Percentiles rank a stretch among this genome's conserved stretches.
Conservation (phyloP, 1,140 invertebrate genomes). For the Batillaria attramentaria region DNA sequence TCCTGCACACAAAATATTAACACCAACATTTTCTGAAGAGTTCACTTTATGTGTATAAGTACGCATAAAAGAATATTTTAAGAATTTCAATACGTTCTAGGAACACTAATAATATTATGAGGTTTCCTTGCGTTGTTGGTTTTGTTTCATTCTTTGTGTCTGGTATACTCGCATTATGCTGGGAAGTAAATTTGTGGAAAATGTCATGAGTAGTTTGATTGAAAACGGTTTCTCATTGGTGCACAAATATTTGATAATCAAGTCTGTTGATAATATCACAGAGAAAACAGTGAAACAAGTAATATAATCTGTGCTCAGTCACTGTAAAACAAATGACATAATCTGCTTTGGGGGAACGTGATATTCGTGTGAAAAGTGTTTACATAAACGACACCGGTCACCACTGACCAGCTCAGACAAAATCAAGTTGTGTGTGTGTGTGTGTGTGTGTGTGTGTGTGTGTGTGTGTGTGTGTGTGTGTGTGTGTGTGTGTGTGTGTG, state of each 20-base stretch:
- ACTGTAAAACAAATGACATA: too few species aligned
- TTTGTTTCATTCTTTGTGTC: background rate
- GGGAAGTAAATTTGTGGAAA: background rate
- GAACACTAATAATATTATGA: background rate
- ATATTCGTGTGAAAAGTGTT: too few species aligned
- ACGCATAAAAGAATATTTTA: too few species aligned
- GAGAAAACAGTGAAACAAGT: background rate
- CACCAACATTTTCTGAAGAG: too few species aligned
- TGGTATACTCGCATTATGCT: background rate
- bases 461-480: slow-evolving; percentile 1
- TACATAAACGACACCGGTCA: too few species aligned
- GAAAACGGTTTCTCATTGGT: too few species aligned
- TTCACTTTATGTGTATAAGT: too few species aligned
- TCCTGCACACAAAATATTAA: slow-evolving; percentile 75
- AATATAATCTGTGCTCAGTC: background rate
- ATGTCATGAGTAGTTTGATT: too few species aligned
- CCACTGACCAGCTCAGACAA: too few species aligned
- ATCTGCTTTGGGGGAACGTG: too few species aligned
- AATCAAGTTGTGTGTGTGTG: background rate
- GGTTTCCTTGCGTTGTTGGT: background rate
- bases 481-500: background rate
- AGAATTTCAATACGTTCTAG: background rate
- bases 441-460: background rate
- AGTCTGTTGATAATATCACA: background rate
- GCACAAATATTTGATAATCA: too few species aligned